Base-by-base conservation (phyloP, 2,797 vertebrate genomes). In the Glyptemys insculpta region DNA sequence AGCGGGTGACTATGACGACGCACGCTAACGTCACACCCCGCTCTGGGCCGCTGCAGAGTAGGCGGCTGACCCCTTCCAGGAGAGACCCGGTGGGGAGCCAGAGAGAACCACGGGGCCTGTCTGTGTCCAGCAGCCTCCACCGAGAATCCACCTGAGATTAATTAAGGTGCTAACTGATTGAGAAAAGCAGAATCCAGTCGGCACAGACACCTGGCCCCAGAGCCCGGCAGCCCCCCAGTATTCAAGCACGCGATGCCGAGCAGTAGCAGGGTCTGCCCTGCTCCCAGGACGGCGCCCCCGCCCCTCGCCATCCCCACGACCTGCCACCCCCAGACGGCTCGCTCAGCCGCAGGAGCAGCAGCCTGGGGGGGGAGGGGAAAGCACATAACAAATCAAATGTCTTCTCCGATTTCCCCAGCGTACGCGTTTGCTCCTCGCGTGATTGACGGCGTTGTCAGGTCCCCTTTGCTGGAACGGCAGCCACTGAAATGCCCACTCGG, bases 371-470 rank as follows among this genome's bases (percentile, higher is more conserved):
- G 44, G 12, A 76, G 74, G 27, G 65, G 74, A 25, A 21, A 65
- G 57, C 65, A 62, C 23, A 19, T 81, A 34, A 47, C 1, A 0
- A 14, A 34, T 29, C 78, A 80, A 52, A 37, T 0, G 0, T 25
- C 41, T 23, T 27, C n/a, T 31, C 79, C 0, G 1, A 19, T 47
- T 19, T 7, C 74, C 1, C 4, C 1, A 8, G 16, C 65, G 5
- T 4, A 19, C 3, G 62, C 23, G 34, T 16, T 16, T 34, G 3
- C 34, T 62, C 86, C 81, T 87, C 25, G 81, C 2, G 0, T 9
- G 50, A 86, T 41, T 81, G 81, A 79, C 1, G 25, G 52, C 0
- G 0, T 41, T 41, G 86, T 57, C 62, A 83, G 74, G 21, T 7
- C 23, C 76, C 5, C 31, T 93, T 80, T 72, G 11, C 5, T 83